Base-by-base conservation (phyloP, 2,888 invertebrate species). In the Conomelus anceps region DNA sequence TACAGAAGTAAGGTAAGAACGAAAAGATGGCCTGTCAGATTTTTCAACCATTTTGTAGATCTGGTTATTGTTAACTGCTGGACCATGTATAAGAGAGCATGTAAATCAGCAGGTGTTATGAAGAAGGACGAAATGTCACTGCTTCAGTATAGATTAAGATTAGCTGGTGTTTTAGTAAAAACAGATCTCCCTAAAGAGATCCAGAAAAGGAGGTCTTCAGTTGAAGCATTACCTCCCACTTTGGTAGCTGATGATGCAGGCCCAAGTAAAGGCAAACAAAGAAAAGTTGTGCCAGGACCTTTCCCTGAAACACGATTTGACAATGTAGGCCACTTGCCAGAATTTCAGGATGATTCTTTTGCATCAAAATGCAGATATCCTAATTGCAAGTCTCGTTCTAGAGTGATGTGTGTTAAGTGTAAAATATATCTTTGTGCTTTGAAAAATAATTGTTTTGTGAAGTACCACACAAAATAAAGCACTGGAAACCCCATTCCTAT, bases 31-130 rank as follows among this genome's bases (percentile, higher is more conserved):
- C n/a, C 88, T n/a, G 63, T 88, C 20, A 24, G 88, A 22, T 23
- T 88, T 22, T 88, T 34, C 22, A 88, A 88, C 23, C 88, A 88
- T 63, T 88, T 88, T 88, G 84, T 88, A 23, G 88, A 88, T 23
- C 23, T 88, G 22, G 63, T 63, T 17, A 84, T 26, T n/a, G 63
- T 88, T 22, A 88, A 88, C 34, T 88, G 88, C 23, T 88, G 88
- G 88, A 11, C 63, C 17, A 88, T 88, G 88, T 88, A 88, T 34
- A 84, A 22, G 22, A 22, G 88, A 22, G 13, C 17, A 11, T 88
- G 84, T 84, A 41, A 34, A 34, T 17, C 20, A 34, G 22, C 23
- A n/a, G 84, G 63, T 26, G 22, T 88, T 22, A 4, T 63, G 22
- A 63, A 88, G 23, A 88, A 29, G 63, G 22, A 41, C 22, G 63